Percentiles rank a stretch among this genome's conserved stretches.
Conservation (phyloP, 1,140 invertebrate genomes). For the Potamilus streckersoni region DNA sequence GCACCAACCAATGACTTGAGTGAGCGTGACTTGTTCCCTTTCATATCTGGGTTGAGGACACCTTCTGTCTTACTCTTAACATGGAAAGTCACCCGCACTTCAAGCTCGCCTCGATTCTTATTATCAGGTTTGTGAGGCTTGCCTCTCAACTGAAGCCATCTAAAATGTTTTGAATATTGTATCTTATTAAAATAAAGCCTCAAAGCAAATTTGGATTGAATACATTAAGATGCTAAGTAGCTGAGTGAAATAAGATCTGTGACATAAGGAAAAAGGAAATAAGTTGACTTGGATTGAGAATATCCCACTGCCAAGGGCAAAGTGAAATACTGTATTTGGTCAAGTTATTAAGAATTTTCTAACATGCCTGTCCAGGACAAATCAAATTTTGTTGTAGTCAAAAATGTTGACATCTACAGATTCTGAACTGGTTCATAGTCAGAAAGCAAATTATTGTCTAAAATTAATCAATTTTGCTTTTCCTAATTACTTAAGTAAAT, state of each 20-base stretch:
- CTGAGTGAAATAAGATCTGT: background rate
- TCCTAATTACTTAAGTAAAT: no score
- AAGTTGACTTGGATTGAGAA: background rate
- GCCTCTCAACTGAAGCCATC: constrained; percentile 75
- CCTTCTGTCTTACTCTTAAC: constrained; percentile 74
- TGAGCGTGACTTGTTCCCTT: constrained; percentile 19
- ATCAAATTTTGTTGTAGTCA: no score
- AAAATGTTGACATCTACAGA: no score
- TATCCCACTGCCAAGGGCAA: background rate
- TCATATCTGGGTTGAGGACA: constrained; percentile 12
- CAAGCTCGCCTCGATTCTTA: constrained; percentile 90
- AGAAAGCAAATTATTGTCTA: no score
- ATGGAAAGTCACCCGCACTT: constrained; percentile 88
- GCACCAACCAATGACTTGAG: constrained; percentile 24
- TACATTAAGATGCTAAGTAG: background rate
- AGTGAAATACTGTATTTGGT: no score
- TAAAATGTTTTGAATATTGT: constrained; percentile 39
- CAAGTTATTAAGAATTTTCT: no score
- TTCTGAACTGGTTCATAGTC: no score
- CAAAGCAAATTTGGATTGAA: background rate
- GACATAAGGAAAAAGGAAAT: background rate
- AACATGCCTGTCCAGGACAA: no score
- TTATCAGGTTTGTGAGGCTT: constrained; percentile 78
- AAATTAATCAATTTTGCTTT: no score
- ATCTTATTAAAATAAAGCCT: background rate